These are phyloP conservation scores for Brachionus koreanus DNA, from an alignment of 1,140 invertebrate genomes.

Conservation along the genomic window DNA sequence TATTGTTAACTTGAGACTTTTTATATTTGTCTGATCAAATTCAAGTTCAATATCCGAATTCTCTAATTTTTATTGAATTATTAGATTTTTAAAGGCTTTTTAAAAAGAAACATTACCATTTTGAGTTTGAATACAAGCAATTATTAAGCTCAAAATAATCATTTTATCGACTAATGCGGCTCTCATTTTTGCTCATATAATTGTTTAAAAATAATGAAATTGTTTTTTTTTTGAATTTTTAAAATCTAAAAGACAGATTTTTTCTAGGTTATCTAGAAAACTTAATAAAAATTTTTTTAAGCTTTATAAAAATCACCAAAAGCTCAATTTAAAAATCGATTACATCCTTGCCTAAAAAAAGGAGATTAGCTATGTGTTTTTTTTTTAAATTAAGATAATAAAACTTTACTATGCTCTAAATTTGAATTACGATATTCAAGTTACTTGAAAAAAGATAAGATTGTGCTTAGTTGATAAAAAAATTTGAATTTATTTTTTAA, in stretches of 20 bases:
- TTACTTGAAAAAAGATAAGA: no score
- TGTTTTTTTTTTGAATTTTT: background rate
- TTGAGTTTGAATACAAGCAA: background rate
- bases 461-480: no score
- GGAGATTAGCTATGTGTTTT: no score
- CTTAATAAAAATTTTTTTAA: background rate
- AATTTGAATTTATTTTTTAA: no score
- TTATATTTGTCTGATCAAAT: conserved; percentile 25
- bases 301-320: background rate
- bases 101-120: background rate
- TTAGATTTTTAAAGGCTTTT: background rate
- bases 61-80: background rate
- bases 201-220: background rate
- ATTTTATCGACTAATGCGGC: background rate
- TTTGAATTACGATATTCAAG: no score
- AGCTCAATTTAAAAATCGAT: no score
- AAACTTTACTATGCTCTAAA: no score
- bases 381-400: no score
- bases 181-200: background rate
- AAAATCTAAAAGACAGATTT: background rate
- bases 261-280: background rate
- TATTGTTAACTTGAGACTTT: conserved; percentile 20
- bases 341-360: no score
- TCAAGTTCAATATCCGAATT: background rate
- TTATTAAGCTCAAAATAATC: background rate